Evolutionary conservation across 1,140 invertebrate species (phyloP).

Genomic region (Maniola jurtina): DNA sequence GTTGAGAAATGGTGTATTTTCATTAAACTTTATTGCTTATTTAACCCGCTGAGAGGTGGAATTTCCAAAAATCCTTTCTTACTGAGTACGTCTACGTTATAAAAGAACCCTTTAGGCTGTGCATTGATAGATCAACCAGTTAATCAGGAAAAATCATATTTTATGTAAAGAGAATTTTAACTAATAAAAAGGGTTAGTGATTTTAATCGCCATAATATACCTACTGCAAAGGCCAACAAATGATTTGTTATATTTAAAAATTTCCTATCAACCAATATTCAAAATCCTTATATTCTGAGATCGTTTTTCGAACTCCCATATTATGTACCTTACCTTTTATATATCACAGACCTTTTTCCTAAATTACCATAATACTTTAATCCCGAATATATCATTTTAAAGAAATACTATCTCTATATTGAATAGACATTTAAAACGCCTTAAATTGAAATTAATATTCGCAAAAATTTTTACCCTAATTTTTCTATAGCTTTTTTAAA

Average conservation of each 20-base stretch:
- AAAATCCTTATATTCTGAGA: constrained; percentile 50
- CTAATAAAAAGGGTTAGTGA: background rate
- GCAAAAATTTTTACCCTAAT: constrained; percentile 28
- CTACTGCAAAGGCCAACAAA: background rate
- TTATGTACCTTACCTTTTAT: constrained; percentile 71
- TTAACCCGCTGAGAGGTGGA: no score
- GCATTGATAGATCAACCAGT: no score
- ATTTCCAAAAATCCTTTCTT: no score
- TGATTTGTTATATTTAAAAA: background rate
- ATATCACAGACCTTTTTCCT: constrained; percentile 72
- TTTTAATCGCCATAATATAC: background rate
- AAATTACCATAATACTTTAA: constrained; percentile 72
- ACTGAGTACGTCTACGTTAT: no score
- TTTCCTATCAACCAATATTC: background rate
- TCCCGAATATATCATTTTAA: constrained; percentile 28
- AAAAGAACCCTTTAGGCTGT: no score
- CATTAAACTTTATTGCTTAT: no score
- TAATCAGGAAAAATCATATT: no score
- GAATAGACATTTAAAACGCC: background rate
- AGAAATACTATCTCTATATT: constrained; percentile 7
- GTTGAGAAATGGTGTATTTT: no score
- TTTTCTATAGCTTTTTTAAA: constrained; percentile 34
- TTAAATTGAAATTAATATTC: constrained; percentile 23
- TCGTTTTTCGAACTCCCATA: constrained; percentile 63
- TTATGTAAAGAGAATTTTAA: background rate